A percentile compares a stretch with the other conserved stretches of the same genome.
Evolutionary conservation across 1,140 invertebrate genomes (phyloP).

Genomic region (Macrocentrus cingulum): DNA sequence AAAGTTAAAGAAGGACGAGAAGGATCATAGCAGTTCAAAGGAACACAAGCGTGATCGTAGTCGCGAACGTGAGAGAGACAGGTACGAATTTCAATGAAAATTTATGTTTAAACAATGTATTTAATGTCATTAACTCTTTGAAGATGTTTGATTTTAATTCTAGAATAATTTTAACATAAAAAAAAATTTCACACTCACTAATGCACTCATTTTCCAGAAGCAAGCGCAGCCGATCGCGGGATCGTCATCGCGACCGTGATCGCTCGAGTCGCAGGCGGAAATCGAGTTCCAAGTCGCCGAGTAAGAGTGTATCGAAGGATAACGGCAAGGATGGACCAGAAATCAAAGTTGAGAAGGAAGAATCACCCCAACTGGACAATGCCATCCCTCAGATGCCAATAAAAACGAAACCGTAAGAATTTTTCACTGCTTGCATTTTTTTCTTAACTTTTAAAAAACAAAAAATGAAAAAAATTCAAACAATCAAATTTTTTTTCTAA

Average conservation of each 20-base stretch:
- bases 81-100: slow-evolving; percentile 44
- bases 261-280: slow-evolving; percentile 52
- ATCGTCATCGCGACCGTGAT: slow-evolving; percentile 57
- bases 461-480: too few species aligned
- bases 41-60: slow-evolving; percentile 53
- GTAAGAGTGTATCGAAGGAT: slow-evolving; percentile 48
- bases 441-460: too few species aligned
- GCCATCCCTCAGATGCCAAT: slow-evolving; percentile 51
- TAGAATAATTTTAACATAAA: too few species aligned
- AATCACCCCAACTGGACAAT: slow-evolving; percentile 52
- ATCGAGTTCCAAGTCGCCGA: slow-evolving; percentile 52
- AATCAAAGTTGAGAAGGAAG: slow-evolving; percentile 50
- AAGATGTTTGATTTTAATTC: too few species aligned
- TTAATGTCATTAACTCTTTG: too few species aligned
- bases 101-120: too few species aligned
- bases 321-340: slow-evolving; percentile 48
- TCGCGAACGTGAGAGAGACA: slow-evolving; percentile 57
- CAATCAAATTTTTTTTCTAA: too few species aligned
- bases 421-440: too few species aligned
- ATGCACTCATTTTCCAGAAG: slow-evolving; percentile 37
- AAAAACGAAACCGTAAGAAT: slow-evolving; percentile 56
- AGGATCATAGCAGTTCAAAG: slow-evolving; percentile 50
- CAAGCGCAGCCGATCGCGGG: slow-evolving; percentile 60
- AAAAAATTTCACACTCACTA: slow-evolving; percentile 22
- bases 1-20: slow-evolving; percentile 56